These are phyloP conservation scores for Colius striatus DNA, from an alignment of 2,113 vertebrate genomes.

Conservation along the genomic window DNA sequence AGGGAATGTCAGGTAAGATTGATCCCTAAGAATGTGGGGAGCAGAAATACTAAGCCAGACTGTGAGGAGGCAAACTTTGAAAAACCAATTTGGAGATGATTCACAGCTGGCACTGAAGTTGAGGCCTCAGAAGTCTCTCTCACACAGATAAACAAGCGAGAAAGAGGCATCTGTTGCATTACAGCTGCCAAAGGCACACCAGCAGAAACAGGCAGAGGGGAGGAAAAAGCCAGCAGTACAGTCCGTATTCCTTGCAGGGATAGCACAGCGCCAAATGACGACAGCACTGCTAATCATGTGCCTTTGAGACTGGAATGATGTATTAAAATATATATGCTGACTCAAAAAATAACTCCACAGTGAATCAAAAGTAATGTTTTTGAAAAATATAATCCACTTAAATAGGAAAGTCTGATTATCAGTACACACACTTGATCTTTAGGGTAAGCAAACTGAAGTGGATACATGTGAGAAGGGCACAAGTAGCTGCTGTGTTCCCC, in stretches of 20 bases:
- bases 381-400: not conserved
- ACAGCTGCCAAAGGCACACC: slow-evolving; percentile 60
- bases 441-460: not conserved
- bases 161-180: slow-evolving; percentile 50
- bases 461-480: not conserved
- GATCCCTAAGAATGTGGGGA: not conserved
- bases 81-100: not conserved
- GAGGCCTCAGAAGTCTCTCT: slow-evolving; percentile 40
- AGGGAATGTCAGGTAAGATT: not conserved
- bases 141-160: slow-evolving; percentile 32
- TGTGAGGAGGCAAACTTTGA: slow-evolving; percentile 11
- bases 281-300: not conserved
- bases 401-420: not conserved
- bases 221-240: not conserved
- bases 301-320: not conserved
- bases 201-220: slow-evolving; percentile 25
- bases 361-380: not conserved
- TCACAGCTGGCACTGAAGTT: slow-evolving; percentile 42
- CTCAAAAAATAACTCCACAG: not conserved
- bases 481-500: not conserved
- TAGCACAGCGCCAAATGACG: not conserved
- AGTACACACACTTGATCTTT: not conserved
- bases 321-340: not conserved
- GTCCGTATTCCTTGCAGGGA: not conserved
- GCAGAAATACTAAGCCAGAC: not conserved